Base-by-base conservation (phyloP, 1,140 invertebrate genomes). In the Anastrepha obliqua region DNA sequence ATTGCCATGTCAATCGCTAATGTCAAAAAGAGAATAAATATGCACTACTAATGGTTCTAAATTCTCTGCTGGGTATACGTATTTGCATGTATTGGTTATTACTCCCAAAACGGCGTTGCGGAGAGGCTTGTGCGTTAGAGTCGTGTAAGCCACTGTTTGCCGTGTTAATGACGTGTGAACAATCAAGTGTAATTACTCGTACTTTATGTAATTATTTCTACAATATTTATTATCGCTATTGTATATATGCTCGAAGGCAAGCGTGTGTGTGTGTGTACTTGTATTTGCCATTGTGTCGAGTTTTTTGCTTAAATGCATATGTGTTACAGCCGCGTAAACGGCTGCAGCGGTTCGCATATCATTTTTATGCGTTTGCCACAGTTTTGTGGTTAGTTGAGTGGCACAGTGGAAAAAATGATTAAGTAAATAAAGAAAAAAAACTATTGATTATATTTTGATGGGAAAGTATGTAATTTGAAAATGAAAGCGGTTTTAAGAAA, bases 141-240 rank as follows among this genome's bases (percentile, higher is more conserved):
- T 47, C 70, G 42, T 74, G 70, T 47, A 74, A 74, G 70, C 70
- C 70, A 74, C 70, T 74, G 70, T 74, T 74, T 44, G 70, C 70
- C 44, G 42, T 74, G 70, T 74, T 74, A 74, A 74, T 74, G 70
- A 74, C 70, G 70, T 81, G 74, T 81, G 44, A 55, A 81, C 74
- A 81, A 81, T 55, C 74, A 55, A 20, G 74, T 81, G 74, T 81
- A 81, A 81, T 81, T 81, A 81, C 47, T 55, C 74, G 74, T 81
- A 81, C n/a, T 81, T 81, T 81, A 81, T 81, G 74, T 81, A 81
- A 81, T 81, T 81, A 81, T 81, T 81, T 81, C 74, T 55, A 81
- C 74, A 81, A 81, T 81, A 81, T 55, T 81, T 81, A 51, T 55
- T 55, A 81, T 55, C 20, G 74, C n/a, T 39, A 67, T n/a, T 62